phyloP scores from a whole-genome alignment of 35 echinoderm and acorn worm species.

The Strongylocentrotus purpuratus region DNA sequence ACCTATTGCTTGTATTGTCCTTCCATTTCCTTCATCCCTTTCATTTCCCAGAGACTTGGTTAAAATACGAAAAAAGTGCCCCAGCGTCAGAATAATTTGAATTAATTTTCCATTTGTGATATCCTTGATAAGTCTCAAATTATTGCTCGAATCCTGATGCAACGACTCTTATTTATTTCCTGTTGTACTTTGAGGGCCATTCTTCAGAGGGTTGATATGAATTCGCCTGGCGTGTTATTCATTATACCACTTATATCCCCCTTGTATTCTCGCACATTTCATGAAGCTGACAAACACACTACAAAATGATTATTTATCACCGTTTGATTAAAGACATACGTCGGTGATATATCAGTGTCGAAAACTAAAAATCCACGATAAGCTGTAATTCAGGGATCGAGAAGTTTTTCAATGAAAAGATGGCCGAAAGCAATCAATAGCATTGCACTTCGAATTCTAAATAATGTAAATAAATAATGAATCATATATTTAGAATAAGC shows the following conservation, averaged over 20 bases:
- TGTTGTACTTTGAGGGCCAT: not conserved
- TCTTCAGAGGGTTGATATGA: not conserved
- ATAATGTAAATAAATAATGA: not conserved
- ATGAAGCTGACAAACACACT: not conserved
- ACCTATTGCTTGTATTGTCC: not conserved
- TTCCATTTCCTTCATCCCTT: not conserved
- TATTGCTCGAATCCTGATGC: conserved; percentile 1
- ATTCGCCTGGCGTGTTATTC: not conserved
- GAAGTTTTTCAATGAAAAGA: not conserved
- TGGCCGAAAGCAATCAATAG: not conserved
- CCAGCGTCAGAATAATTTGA: conserved; percentile 3
- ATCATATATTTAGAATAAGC: too few species aligned
- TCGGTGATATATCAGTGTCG: not conserved
- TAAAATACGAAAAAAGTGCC: not conserved
- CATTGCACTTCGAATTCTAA: not conserved
- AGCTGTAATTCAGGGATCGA: not conserved
- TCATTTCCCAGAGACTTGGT: not conserved
- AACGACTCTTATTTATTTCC: not conserved
- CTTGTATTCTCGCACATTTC: not conserved
- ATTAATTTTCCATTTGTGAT: not conserved
- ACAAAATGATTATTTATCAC: conserved; percentile 13
- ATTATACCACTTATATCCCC: not conserved
- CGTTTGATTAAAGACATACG: not conserved
- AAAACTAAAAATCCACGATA: not conserved
- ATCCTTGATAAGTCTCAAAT: not conserved